These are phyloP conservation scores for Thaumetopoea pityocampa DNA, from an alignment of 1,140 invertebrate species.

Conservation along the genomic window DNA sequence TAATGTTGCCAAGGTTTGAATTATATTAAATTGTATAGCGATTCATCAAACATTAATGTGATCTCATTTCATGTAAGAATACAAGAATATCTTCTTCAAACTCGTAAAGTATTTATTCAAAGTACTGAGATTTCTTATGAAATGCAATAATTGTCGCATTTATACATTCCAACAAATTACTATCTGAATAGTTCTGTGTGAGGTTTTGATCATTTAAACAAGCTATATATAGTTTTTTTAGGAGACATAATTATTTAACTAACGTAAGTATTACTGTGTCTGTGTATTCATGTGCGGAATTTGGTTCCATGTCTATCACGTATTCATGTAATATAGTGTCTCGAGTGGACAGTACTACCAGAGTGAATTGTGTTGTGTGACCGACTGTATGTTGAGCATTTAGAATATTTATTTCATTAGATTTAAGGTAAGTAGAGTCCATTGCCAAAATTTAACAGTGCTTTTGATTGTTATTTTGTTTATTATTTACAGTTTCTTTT, in stretches of 20 bases:
- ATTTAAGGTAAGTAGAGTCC: slow-evolving; percentile 62
- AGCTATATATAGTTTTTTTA: slow-evolving; percentile 48
- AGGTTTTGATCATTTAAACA: slow-evolving; percentile 29
- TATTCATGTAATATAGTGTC: slow-evolving; percentile 59
- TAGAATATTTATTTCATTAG: slow-evolving; percentile 66
- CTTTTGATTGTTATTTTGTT: slow-evolving; percentile 67
- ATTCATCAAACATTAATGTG: slow-evolving; percentile 53
- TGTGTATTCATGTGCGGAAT: slow-evolving; percentile 50
- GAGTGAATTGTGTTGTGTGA: slow-evolving; percentile 44
- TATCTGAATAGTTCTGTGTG: slow-evolving; percentile 51
- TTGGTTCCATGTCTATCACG: slow-evolving; percentile 46
- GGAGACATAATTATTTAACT: slow-evolving; percentile 49
- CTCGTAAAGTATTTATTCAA: slow-evolving; percentile 16
- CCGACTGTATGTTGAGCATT: slow-evolving; percentile 52
- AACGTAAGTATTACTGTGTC: slow-evolving; percentile 43
- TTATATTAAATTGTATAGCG: slow-evolving; percentile 38
- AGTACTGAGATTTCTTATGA: slow-evolving; percentile 31
- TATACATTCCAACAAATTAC: slow-evolving; percentile 66
- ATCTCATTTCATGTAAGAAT: slow-evolving; percentile 59
- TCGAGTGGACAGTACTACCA: slow-evolving; percentile 37
- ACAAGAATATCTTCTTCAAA: slow-evolving; percentile 29
- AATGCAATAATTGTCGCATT: slow-evolving; percentile 41
- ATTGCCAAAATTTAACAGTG: slow-evolving; percentile 72
- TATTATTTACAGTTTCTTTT: slow-evolving; percentile 59
- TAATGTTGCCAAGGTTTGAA: slow-evolving; percentile 34